A percentile compares a stretch with the other conserved stretches of the same genome.
These are phyloP conservation scores for Clitarchus hookeri DNA, from an alignment of 2,888 invertebrate genomes.

Conservation along the genomic window DNA sequence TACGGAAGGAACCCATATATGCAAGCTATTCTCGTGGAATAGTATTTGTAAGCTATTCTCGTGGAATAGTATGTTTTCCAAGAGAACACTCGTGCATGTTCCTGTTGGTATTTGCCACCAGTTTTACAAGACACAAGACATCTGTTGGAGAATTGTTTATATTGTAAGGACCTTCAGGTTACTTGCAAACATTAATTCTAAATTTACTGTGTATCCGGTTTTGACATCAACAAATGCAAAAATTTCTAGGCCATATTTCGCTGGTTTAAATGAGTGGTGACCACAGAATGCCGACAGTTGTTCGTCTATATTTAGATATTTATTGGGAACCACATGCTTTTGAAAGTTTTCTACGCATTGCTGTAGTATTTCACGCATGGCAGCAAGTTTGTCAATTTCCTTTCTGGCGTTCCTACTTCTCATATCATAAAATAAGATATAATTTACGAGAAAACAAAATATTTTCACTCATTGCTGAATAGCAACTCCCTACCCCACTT, in stretches of 20 bases:
- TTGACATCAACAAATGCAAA: constrained; percentile 44
- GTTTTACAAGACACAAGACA: constrained; percentile 39
- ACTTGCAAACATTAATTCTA: constrained; percentile 45
- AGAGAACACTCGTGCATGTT: constrained; percentile 41
- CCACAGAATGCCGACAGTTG: constrained; percentile 43
- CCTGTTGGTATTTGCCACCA: constrained; percentile 39
- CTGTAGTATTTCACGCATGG: background rate
- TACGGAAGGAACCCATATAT: constrained; percentile 37
- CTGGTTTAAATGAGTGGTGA: constrained; percentile 46
- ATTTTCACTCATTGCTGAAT: background rate
- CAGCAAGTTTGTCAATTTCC: background rate
- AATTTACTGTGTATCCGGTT: constrained; percentile 40
- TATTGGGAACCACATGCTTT: constrained; percentile 40
- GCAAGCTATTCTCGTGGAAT: constrained; percentile 32
- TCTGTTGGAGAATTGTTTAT: constrained; percentile 41
- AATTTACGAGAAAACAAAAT: background rate
- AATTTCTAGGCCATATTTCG: constrained; percentile 48
- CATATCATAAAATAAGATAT: background rate
- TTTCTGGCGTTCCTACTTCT: background rate
- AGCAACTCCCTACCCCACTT: background rate
- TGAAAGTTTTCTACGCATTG: background rate
- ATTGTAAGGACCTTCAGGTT: constrained; percentile 42
- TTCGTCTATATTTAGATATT: constrained; percentile 45
- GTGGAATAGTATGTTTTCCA: constrained; percentile 29
- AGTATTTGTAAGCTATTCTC: constrained; percentile 33